Conservation (phyloP, 2,888 invertebrate genomes). For the Lumbricus terrestris region DNA sequence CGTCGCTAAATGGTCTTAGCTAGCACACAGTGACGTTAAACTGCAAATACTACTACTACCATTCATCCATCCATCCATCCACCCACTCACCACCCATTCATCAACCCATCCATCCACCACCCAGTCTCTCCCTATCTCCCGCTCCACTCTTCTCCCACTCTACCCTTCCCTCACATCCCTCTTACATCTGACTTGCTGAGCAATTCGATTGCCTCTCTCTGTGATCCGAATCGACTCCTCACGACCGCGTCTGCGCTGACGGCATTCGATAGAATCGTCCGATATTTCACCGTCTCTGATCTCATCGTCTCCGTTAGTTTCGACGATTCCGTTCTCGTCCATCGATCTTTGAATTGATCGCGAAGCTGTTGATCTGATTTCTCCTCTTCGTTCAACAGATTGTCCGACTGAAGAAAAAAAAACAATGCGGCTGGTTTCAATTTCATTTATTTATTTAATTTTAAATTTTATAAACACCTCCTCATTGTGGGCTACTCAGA, state of each 20-base stretch:
- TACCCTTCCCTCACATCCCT: neutral
- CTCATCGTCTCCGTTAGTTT: slow-evolving; percentile 80
- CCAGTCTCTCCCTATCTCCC: too few species aligned
- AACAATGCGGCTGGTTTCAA: neutral
- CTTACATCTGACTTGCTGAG: slow-evolving; percentile 71
- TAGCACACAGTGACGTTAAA: too few species aligned
- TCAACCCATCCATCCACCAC: too few species aligned
- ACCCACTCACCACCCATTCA: too few species aligned
- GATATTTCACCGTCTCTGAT: slow-evolving; percentile 86
- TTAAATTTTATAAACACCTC: too few species aligned
- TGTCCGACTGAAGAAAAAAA: slow-evolving; percentile 56
- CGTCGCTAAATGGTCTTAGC: too few species aligned
- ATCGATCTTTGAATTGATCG: slow-evolving; percentile 85
- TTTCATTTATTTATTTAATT: too few species aligned
- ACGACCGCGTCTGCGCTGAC: slow-evolving; percentile 78
- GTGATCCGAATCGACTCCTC: slow-evolving; percentile 77
- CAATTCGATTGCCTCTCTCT: slow-evolving; percentile 77
- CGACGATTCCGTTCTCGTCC: slow-evolving; percentile 85
- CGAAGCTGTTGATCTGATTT: slow-evolving; percentile 84
- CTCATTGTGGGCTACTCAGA: too few species aligned
- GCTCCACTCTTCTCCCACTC: too few species aligned
- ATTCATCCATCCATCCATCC: too few species aligned
- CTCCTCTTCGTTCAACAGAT: slow-evolving; percentile 82
- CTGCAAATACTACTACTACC: too few species aligned
- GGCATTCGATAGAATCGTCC: slow-evolving; percentile 83